Percentiles rank a stretch among this genome's conserved stretches.
These are phyloP conservation scores for Himantopus leucocephalus DNA, from an alignment of 2,113 vertebrate genomes.

Conservation along the genomic window DNA sequence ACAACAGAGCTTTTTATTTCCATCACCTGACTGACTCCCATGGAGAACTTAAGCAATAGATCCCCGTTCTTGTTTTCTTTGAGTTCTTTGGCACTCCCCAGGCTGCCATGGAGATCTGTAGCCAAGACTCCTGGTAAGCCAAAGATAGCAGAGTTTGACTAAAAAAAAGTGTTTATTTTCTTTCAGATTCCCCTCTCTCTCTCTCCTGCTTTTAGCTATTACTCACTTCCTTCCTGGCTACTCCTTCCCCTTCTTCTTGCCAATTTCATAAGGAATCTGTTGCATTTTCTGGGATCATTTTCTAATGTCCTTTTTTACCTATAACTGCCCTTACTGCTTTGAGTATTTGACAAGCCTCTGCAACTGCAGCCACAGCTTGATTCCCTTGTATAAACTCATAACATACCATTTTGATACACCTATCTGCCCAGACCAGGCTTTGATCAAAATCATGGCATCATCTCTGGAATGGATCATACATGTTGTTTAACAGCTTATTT, in stretches of 20 bases:
- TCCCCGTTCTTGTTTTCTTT: constrained; percentile 51
- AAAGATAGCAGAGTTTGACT: constrained; percentile 54
- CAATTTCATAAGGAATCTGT: background rate
- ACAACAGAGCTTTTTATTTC: constrained; percentile 39
- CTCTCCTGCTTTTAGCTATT: background rate
- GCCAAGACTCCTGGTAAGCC: constrained; percentile 3
- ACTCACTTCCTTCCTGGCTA: constrained; percentile 7
- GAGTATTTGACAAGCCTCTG: background rate
- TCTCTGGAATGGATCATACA: background rate
- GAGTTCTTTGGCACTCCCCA: constrained; percentile 25
- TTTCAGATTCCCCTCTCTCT: background rate
- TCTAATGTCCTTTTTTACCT: background rate
- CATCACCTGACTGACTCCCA: constrained; percentile 47
- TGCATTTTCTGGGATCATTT: background rate
- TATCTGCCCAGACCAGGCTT: background rate
- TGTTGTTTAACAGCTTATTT: background rate
- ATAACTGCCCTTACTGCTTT: background rate
- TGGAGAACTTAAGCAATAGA: constrained; percentile 40
- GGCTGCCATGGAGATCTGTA: constrained; percentile 10
- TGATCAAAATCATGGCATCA: background rate
- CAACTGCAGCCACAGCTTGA: background rate
- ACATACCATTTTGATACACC: background rate
- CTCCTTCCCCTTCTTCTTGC: background rate
- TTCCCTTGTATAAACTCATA: background rate
- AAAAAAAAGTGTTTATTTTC: background rate